Evolutionary conservation across 2,888 invertebrate species (phyloP).

Genomic region (Zaprionus obscuricornis): DNA sequence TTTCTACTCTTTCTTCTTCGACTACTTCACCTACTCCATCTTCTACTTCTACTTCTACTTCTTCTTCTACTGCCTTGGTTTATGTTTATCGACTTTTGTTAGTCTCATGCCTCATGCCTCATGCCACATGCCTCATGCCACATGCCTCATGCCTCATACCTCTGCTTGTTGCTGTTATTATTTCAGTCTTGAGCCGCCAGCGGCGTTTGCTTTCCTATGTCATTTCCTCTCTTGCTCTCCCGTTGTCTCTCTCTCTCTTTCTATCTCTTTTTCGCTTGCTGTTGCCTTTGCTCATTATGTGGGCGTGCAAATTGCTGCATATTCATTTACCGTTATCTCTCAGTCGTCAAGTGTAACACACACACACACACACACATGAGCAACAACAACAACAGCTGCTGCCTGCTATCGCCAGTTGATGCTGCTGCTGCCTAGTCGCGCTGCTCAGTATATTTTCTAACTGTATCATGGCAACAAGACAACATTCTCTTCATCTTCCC

Average conservation of each 20-base stretch:
- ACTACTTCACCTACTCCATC: constrained; percentile 8
- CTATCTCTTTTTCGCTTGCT: neutral
- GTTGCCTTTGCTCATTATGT: constrained; percentile 66
- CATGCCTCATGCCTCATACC: constrained; percentile 32
- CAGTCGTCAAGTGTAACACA: constrained; percentile 73
- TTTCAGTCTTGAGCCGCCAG: constrained; percentile 58
- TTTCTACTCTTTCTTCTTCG: neutral
- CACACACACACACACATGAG: constrained; percentile 55
- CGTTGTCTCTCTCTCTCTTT: neutral
- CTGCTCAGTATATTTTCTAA: constrained; percentile 13
- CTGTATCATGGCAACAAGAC: constrained; percentile 19
- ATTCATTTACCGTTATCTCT: constrained; percentile 78
- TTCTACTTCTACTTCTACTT: constrained; percentile 5
- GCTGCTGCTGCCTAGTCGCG: constrained; percentile 1
- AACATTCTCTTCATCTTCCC: neutral
- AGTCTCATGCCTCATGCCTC: constrained; percentile 39
- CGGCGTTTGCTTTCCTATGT: constrained; percentile 28
- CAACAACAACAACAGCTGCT: constrained; percentile 59
- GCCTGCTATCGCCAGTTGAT: constrained; percentile 15
- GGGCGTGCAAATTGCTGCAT: constrained; percentile 79
- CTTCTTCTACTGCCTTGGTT: constrained; percentile 43
- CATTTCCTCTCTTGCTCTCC: neutral
- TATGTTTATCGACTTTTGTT: constrained; percentile 80
- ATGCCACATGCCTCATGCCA: constrained; percentile 25
- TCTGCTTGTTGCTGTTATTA: constrained; percentile 54